Conservation (phyloP, 2,113 vertebrate genomes). For the Orientallactaga bullata region DNA sequence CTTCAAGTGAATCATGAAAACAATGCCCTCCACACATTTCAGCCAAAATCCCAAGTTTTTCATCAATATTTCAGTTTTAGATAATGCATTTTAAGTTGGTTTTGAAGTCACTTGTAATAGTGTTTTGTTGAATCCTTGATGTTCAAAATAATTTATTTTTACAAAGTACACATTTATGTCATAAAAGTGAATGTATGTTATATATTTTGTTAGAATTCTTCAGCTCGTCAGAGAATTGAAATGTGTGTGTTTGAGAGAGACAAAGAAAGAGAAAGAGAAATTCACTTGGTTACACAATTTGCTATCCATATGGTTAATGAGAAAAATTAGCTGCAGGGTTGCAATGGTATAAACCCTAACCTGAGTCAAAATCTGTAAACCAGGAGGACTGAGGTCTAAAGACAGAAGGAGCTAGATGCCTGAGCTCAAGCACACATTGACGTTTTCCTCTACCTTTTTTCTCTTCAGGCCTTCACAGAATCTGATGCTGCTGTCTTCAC, state of each 20-base stretch:
- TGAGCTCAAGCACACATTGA: background rate
- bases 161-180: background rate
- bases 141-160: conserved; percentile 3
- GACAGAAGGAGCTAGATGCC: background rate
- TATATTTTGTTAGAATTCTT: background rate
- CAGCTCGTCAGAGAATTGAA: background rate
- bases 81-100: background rate
- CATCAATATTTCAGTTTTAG: conserved; percentile 6
- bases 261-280: background rate
- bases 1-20: conserved; percentile 40
- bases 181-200: background rate
- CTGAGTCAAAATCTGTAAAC: background rate
- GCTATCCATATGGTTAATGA: background rate
- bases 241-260: background rate
- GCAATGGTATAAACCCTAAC: background rate
- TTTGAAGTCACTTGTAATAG: conserved; percentile 50
- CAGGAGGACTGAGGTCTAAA: background rate
- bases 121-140: background rate
- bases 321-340: background rate
- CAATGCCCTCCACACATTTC: background rate
- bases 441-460: background rate
- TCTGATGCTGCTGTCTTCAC: background rate
- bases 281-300: background rate
- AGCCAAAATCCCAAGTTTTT: background rate
- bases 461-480: background rate